Evolutionary conservation across 1,140 invertebrate species (phyloP), one percentile per base, ranked within the genome.

Genomic region (Bombus affinis): DNA sequence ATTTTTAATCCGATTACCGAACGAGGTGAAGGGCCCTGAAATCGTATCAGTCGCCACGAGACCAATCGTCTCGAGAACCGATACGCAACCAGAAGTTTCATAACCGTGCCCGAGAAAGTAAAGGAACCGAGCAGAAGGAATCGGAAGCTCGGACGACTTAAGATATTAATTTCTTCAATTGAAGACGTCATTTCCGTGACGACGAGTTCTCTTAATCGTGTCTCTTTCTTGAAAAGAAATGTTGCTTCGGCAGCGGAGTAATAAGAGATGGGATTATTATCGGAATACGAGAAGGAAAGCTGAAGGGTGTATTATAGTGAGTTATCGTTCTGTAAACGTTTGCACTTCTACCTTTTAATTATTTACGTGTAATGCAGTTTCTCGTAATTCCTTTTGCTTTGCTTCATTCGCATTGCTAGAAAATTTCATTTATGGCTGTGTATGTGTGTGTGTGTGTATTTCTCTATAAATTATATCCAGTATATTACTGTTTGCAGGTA

Each of bases 91-190:
- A 28, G 15, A n/a, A 39, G 37, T 77, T 62, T n/a, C 28, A 37
- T 39, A 39, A 76, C n/a, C 28, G 10, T 39, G 10, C 25, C 9
- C 6, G 18, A 59, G n/a, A n/a, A 81, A 57, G 28, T 3, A 22
- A 53, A 18, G 8, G 32, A 35, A 53, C 5, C 28, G 32, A 22
- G 6, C 15, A 22, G 18, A 28, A 42, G 25, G 1, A 28, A 44
- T 22, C 3, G 44, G 0, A 47, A 28, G 13, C 35, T 42, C 3
- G 28, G 13, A 28, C 15, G 35, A n/a, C 39, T 59, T 32, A n/a
- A 57, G 37, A 59, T 81, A 72, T 77, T 77, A 77, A 81, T 72
- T 72, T 80, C 42, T 47, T 68, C 37, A 44, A 81, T 72, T 32
- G 47, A 81, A 57, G 6, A 57, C 35, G 47, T 57, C 37, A 71